Evolutionary conservation across 2,888 invertebrate genomes (phyloP).

Genomic region (Oligia strigilis): DNA sequence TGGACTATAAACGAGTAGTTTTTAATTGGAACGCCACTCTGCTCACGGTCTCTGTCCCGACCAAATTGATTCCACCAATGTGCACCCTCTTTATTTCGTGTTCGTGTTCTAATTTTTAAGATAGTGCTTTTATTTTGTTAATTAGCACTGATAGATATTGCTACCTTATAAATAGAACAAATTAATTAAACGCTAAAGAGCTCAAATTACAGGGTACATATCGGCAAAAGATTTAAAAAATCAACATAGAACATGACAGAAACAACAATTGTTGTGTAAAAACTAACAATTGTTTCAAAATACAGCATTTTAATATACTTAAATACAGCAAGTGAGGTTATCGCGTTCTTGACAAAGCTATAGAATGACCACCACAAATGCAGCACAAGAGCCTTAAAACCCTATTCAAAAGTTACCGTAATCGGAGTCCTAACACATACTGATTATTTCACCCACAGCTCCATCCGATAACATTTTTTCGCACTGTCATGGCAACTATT

Average conservation of each 20-base stretch:
- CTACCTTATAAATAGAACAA: background rate
- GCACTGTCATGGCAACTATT: conserved; percentile 53
- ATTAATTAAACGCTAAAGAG: background rate
- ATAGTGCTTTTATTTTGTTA: background rate
- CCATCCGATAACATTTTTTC: conserved; percentile 25
- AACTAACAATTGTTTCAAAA: background rate
- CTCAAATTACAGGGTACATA: no score
- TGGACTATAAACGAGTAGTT: conserved; percentile 54
- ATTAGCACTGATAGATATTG: background rate
- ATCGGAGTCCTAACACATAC: conserved; percentile 8
- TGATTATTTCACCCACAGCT: conserved; percentile 18
- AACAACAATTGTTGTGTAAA: background rate
- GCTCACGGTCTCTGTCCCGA: conserved; percentile 21
- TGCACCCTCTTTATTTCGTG: conserved; percentile 14
- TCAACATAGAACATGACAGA: background rate
- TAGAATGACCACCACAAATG: background rate
- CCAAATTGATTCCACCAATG: conserved; percentile 40
- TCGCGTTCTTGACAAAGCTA: background rate
- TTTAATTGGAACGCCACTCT: conserved; percentile 63
- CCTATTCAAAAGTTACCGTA: conserved; percentile 10
- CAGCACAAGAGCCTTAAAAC: background rate
- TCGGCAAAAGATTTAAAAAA: background rate
- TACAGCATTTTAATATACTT: no score
- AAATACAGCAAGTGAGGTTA: background rate
- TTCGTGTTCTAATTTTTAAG: conserved; percentile 11